These are phyloP conservation scores for Octodonta nipae DNA, from an alignment of 2,888 invertebrate genomes.

Conservation along the genomic window DNA sequence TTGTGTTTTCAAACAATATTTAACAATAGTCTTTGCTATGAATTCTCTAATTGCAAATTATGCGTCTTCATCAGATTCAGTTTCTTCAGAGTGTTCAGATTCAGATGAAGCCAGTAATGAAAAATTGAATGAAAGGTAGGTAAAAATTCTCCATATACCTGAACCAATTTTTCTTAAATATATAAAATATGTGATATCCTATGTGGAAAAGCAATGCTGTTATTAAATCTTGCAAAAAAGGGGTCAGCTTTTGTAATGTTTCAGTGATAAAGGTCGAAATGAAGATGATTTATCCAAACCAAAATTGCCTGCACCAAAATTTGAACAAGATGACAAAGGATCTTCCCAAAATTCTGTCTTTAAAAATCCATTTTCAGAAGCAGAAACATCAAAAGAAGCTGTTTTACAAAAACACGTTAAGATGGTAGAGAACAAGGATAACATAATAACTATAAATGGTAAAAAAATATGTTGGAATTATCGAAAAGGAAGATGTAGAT, in stretches of 20 bases:
- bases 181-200: no score
- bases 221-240: conserved; percentile 28
- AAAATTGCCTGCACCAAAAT: conserved; percentile 51
- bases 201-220: no score
- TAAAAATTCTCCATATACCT: no score
- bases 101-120: no score
- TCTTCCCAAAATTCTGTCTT: conserved; percentile 58
- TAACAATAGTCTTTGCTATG: no score
- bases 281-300: no score
- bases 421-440: conserved; percentile 41
- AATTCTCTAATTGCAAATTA: no score
- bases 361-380: conserved; percentile 73
- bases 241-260: conserved; percentile 33
- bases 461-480: conserved; percentile 89
- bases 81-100: no score
- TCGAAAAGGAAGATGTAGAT: conserved; percentile 75
- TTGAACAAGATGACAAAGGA: conserved; percentile 25
- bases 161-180: no score
- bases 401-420: conserved; percentile 39
- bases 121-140: no score
- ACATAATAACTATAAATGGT: conserved; percentile 64
- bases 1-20: no score
- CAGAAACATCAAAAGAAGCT: conserved; percentile 73
- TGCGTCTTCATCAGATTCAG: no score
- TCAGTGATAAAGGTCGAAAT: conserved; percentile 26